phyloP scores from a whole-genome alignment of 2,797 vertebrate genomes.

The Vultur gryphus region DNA sequence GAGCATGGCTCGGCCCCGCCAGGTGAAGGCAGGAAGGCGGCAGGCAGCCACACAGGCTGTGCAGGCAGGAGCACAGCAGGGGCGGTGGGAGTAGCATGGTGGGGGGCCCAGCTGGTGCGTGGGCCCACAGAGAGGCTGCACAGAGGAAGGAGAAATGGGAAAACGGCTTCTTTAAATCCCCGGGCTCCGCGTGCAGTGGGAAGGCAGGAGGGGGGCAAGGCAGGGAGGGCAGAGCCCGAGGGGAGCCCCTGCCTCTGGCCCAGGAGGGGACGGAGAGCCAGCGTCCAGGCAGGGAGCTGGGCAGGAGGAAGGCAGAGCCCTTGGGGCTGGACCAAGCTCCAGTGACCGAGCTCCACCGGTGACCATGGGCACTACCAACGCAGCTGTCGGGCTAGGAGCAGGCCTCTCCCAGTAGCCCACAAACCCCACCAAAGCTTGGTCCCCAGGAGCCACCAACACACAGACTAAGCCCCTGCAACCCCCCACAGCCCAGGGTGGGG shows the following conservation, averaged over 20 bases:
- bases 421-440: not conserved
- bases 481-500: fast-evolving
- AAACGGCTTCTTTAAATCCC: not conserved
- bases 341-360: fast-evolving
- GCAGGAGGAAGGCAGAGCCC: not conserved
- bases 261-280: not conserved
- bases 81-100: slow-evolving; percentile 3
- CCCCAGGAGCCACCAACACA: not conserved
- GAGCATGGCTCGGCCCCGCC: not conserved
- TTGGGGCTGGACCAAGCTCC: not conserved
- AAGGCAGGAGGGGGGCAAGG: not conserved
- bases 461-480: not conserved
- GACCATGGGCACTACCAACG: fast-evolving
- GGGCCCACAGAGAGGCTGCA: not conserved
- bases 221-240: not conserved
- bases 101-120: slow-evolving; percentile 57
- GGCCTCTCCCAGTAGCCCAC: not conserved
- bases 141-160: not conserved
- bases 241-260: not conserved
- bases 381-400: not conserved
- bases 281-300: not conserved
- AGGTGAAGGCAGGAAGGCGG: slow-evolving; percentile 7
- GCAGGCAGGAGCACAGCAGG: not conserved
- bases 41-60: not conserved
- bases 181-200: fast-evolving